Conservation (phyloP, 2,888 invertebrate species). For the Zaprionus bogoriensis region DNA sequence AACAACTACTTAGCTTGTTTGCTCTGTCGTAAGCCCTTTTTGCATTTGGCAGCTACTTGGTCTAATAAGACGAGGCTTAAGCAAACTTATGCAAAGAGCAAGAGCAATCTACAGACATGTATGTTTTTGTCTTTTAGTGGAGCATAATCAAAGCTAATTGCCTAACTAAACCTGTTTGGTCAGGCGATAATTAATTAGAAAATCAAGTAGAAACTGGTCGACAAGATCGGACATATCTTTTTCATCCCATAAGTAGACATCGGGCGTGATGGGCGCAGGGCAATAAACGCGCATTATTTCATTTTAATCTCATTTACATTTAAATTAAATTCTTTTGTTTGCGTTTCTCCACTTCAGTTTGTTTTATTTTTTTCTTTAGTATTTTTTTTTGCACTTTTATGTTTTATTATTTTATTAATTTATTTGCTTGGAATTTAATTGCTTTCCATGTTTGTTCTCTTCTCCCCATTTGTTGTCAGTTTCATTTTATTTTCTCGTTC, state of each 20-base stretch:
- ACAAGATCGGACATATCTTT: conserved; percentile 3
- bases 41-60: conserved; percentile 19
- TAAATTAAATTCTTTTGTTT: conserved; percentile 63
- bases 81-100: too few species aligned
- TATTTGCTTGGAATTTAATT: conserved; percentile 57
- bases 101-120: too few species aligned
- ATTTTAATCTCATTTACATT: conserved; percentile 56
- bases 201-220: conserved; percentile 22
- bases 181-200: conserved; percentile 16
- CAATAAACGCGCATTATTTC: too few species aligned
- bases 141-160: not conserved
- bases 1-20: conserved; percentile 2
- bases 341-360: conserved; percentile 15
- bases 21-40: conserved; percentile 11
- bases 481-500: not conserved
- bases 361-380: conserved; percentile 2
- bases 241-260: not conserved
- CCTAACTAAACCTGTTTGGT: conserved; percentile 11
- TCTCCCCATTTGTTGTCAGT: conserved; percentile 30
- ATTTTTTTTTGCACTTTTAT: conserved; percentile 18
- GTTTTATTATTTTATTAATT: conserved; percentile 47
- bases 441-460: conserved; percentile 42
- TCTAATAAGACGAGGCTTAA: not conserved
- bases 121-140: not conserved
- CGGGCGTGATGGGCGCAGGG: not conserved